These are phyloP conservation scores for Avahi laniger DNA, from an alignment of 2,797 vertebrate species.

Conservation along the genomic window DNA sequence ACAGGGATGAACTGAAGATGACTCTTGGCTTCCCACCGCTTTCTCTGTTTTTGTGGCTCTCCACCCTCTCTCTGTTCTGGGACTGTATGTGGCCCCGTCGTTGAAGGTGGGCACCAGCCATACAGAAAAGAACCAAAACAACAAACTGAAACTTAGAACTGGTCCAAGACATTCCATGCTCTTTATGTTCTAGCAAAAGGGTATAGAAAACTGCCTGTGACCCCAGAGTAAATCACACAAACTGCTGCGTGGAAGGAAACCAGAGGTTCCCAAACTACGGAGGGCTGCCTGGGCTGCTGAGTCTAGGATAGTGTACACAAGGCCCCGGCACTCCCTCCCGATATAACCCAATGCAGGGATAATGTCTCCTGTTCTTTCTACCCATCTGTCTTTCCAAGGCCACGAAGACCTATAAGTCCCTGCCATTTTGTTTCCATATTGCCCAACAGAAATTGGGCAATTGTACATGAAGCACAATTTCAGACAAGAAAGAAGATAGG, in stretches of 20 bases:
- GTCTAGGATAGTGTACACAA: fast-evolving
- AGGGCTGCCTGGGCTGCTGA: background rate
- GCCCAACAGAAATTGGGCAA: background rate
- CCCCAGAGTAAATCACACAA: background rate
- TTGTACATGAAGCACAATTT: background rate
- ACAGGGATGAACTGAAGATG: background rate
- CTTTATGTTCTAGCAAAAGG: background rate
- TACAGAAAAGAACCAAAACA: background rate
- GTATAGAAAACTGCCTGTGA: background rate
- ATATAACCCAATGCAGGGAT: background rate
- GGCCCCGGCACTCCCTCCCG: fast-evolving
- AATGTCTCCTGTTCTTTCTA: fast-evolving
- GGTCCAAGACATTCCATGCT: background rate
- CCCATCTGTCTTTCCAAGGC: background rate
- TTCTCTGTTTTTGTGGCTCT: background rate
- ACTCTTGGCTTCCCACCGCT: background rate
- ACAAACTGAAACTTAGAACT: background rate
- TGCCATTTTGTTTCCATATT: background rate
- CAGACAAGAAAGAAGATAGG: background rate
- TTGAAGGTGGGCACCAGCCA: background rate
- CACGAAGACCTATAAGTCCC: background rate
- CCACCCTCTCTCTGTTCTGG: background rate
- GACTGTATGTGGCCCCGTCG: background rate
- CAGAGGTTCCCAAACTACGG: background rate
- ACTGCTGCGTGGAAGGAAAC: background rate